Base-by-base conservation (phyloP, 2,888 invertebrate genomes). In the Eristalis pertinax region DNA sequence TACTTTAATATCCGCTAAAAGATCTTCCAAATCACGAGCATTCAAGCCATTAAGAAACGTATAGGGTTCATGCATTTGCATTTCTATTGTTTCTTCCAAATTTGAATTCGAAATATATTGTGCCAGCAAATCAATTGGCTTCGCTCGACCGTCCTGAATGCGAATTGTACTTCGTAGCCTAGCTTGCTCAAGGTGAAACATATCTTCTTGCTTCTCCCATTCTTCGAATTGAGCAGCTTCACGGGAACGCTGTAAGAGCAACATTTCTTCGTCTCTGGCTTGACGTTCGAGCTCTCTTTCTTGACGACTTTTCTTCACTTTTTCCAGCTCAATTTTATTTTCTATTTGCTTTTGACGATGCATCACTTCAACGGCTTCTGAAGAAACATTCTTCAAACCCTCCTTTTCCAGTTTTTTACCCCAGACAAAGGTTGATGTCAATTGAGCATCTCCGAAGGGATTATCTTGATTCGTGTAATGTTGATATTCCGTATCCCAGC, bases 21-120 rank as follows among this genome's bases (percentile, higher is more conserved):
- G 94, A 93, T 99, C 99, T 92, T 99, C 99, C 26, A 99, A 94
- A 92, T 99, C 99, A 89, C 96, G 96, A 7, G 97, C 95, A 19
- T 96, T 96, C 77, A 99, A 94, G 0, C 99, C 99, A 91, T 98
- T 97, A 0, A 99, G 94, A 92, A 98, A 98, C 0, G 97, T 97
- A 92, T 99, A 98, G 0, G 99, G 99, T 92, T 99, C 99, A 91
- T 99, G 98, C 97, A 99, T 98, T 93, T 99, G 98, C 97, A 99
- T 98, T 94, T 99, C 99, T 29, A 99, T 96, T 0, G 98, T 97
- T 90, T 98, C 97, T 72, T 97, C 97, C 89, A 96, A 95, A 90
- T 97, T 97, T 91, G 98, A 97, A 0, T 97, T 96, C 91, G 97
- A 97, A 78, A 99, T 97, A 91, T 99, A 99, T 94, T 99, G 97